Conservation (phyloP, 1,140 invertebrate genomes). For the Dendrolimus kikuchii region DNA sequence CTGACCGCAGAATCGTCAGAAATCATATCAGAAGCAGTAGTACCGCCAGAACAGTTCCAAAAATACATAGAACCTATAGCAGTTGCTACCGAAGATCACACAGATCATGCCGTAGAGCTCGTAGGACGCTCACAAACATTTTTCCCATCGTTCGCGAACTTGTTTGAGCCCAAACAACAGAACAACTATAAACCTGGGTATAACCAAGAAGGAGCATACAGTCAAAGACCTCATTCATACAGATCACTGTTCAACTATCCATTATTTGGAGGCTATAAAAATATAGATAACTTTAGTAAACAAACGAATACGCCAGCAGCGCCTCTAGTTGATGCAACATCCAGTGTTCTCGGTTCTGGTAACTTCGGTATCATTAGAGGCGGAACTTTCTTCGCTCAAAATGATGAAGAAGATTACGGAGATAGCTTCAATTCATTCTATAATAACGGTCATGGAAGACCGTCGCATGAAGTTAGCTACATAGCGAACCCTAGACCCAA, state of each 20-base stretch:
- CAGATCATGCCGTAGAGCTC: slow-evolving; percentile 62
- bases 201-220: slow-evolving; percentile 67
- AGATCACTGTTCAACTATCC: slow-evolving; percentile 65
- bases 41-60: slow-evolving; percentile 30
- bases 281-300: slow-evolving; percentile 50
- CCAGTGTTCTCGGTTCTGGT: slow-evolving; percentile 82
- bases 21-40: slow-evolving; percentile 55
- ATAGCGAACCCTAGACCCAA: slow-evolving; percentile 73
- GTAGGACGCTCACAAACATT: slow-evolving; percentile 63
- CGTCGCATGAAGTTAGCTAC: slow-evolving; percentile 73
- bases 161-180: slow-evolving; percentile 60
- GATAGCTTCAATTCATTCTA: slow-evolving; percentile 75
- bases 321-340: slow-evolving; percentile 52
- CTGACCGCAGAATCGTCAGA: slow-evolving; percentile 61
- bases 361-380: slow-evolving; percentile 91
- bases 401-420: slow-evolving; percentile 62
- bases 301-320: slow-evolving; percentile 42
- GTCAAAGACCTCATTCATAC: slow-evolving; percentile 65
- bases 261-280: slow-evolving; percentile 57
- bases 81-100: slow-evolving; percentile 32
- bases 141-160: slow-evolving; percentile 65
- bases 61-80: slow-evolving; percentile 23
- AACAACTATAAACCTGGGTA: slow-evolving; percentile 54
- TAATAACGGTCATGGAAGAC: slow-evolving; percentile 78
- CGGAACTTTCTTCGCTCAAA: slow-evolving; percentile 85